Evolutionary conservation across 1,140 invertebrate genomes (phyloP), one percentile per base, ranked within the genome.

Genomic region (Brachionus rubens): DNA sequence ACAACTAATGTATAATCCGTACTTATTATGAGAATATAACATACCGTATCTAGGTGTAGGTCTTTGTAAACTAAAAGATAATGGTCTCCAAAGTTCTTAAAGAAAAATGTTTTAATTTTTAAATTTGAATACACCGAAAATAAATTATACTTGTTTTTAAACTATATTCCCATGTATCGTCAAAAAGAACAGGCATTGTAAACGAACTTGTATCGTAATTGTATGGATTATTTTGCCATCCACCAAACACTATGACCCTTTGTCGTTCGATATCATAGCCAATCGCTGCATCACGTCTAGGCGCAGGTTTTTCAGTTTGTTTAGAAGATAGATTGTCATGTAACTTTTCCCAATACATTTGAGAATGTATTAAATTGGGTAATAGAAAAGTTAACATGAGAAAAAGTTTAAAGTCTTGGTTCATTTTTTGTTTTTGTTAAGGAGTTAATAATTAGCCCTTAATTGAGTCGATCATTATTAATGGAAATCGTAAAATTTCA

Each of bases 131-230:
- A n/a, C n/a, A n/a, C n/a, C n/a, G n/a, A n/a, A n/a, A n/a, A n/a
- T n/a, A 24, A 12, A 14, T 24, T n/a, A 1, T 72, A 72, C 68
- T 72, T 72, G 43, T 72, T 50, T 50, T 54, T 72, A 72, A 33
- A 50, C 50, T 19, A 54, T n/a, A 72, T 54, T 72, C 68, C 68
- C 68, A 72, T 19, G 68, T 72, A 16, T 72, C 68, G 30, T 72
- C 68, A 36, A 72, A 52, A 40, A 72, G n/a, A 33, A 72, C 28
- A 1, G 68, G 68, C 46, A 72, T 72, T 33, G 14, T 24, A 41
- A 50, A 72, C n/a, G 24, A 12, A 56, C 10, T 28, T 14, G 24
- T 50, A 36, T 33, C 36, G 3, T n/a, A 33, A 40, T 50, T 4
- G 0, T 26, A 36, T 30, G 68, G 47, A 36, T 28, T 59, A 36